Evolutionary conservation across 2,113 vertebrate genomes (phyloP).

Genomic region (Paramormyrops kingsleyae): DNA sequence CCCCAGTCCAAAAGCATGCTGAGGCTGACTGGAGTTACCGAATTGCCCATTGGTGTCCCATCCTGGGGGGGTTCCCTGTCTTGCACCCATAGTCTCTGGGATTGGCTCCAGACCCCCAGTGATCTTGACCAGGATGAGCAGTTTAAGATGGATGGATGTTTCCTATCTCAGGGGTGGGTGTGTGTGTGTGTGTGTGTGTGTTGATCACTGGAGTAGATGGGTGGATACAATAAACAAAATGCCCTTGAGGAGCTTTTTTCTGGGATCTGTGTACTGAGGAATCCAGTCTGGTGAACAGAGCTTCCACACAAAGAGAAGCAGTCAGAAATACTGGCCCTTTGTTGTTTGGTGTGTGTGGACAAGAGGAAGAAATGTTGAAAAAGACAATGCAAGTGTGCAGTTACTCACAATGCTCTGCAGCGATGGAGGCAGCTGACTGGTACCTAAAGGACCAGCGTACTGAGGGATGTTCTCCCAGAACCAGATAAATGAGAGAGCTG

Average conservation of each 20-base stretch:
- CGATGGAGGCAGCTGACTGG: not conserved
- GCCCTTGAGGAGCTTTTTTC: not conserved
- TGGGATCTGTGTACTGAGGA: not conserved
- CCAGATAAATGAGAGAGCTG: not conserved
- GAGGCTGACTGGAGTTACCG: no score
- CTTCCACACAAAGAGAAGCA: not conserved
- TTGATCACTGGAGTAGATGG: no score
- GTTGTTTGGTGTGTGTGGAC: not conserved
- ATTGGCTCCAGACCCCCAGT: no score
- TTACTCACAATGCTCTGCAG: not conserved
- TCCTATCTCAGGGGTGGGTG: not conserved
- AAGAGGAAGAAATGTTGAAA: not conserved
- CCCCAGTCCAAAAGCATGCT: no score
- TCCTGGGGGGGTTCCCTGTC: no score
- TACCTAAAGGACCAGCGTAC: not conserved
- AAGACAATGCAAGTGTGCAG: not conserved
- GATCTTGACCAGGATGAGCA: no score
- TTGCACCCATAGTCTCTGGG: no score
- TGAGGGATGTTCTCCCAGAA: not conserved
- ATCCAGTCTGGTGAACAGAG: not conserved
- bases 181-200: no score
- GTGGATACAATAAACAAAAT: not conserved
- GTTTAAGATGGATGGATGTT: no score
- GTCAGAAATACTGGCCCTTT: not conserved
- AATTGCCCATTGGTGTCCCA: no score